Evolutionary conservation across 2,113 vertebrate species (phyloP), one percentile per base, ranked within the genome.

Genomic region (Ranitomeya variabilis): DNA sequence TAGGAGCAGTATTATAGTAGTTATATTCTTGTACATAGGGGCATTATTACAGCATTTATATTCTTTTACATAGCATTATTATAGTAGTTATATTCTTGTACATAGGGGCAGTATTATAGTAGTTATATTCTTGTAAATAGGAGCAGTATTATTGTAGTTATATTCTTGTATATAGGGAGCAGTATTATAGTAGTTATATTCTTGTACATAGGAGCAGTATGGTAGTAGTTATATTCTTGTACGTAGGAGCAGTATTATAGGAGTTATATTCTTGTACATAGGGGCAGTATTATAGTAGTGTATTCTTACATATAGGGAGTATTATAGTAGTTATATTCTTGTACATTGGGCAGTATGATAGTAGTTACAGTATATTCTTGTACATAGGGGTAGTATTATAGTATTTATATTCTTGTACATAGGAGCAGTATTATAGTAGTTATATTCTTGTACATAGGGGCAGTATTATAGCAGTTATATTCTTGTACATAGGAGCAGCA

Each of bases 361-460:
- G 71, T 74, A 74, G 71, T 74, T 74, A 74, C n/a, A n/a, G n/a
- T n/a, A n/a, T 74, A 74, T 74, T 45, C 71, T 45, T 74, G 71
- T 37, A 74, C 5, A 74, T 74, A 74, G 71, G 71, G 10, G 71
- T 14, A 74, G 71, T 74, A 74, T 74, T 74, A 74, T 74, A 74
- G 71, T 74, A 74, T 31, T 45, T 74, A 74, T 74, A 74, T 74
- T 74, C 71, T 45, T 37, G 71, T 74, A 74, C 14, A 74, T 74
- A 74, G 71, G 31, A 45, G 71, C 31, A 74, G 71, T 74, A 74
- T 74, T 74, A 74, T 74, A 74, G 71, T 74, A 74, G 71, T 74
- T 73, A 73, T 73, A 73, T 31, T 73, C 69, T 73, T 73, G 69
- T 73, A 73, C 14, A 73, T 73, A 73, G 69, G 69, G 7, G 71